Base-by-base conservation (phyloP, 1,140 invertebrate species). In the Leptoteleia sp. region DNA sequence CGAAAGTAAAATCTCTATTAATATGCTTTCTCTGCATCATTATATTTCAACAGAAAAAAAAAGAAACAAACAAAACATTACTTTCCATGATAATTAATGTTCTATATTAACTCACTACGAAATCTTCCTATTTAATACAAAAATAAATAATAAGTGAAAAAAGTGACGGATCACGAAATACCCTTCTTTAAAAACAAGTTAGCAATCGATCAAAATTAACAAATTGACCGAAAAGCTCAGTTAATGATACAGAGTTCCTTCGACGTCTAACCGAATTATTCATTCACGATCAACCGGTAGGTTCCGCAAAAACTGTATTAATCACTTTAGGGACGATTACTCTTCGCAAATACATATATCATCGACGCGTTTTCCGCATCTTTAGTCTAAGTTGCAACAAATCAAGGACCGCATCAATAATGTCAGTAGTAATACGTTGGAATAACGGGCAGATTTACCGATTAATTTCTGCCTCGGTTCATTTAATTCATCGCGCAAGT, bases 371-470 rank as follows among this genome's bases (percentile, higher is more conserved):
- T 54, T 42, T 31, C 9, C 15, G 16, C 9, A 11, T 19, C n/a
- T 42, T 61, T 35, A 45, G 31, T 47, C 38, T 31, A 9, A 25
- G 27, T 13, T 25, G 38, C 38, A 8, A 15, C 47, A 52, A 68
- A 68, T 68, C 42, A 47, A 13, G 6, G 0, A 3, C 13, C 37
- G 3, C 25, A 38, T 54, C 64, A 57, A 55, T 48, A 43, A 38
- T 1, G 7, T 12, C 52, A 11, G 35, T 11, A 40, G 11, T 67
- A 54, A 67, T 43, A 11, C 33, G 8, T 8, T 11, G 3, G 25
- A 50, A 50, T 40, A 59, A 33, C 54, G 22, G 35, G 50, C 65
- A 70, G 52, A 70, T 70, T 70, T 15, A 13, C 43, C 65, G 33
- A 70, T 48, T 48, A 59, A 50, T 59, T 70, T 68, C 54, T 70